Conservation (phyloP, 2,888 invertebrate species). For the Lasioglossum oenotherae region DNA sequence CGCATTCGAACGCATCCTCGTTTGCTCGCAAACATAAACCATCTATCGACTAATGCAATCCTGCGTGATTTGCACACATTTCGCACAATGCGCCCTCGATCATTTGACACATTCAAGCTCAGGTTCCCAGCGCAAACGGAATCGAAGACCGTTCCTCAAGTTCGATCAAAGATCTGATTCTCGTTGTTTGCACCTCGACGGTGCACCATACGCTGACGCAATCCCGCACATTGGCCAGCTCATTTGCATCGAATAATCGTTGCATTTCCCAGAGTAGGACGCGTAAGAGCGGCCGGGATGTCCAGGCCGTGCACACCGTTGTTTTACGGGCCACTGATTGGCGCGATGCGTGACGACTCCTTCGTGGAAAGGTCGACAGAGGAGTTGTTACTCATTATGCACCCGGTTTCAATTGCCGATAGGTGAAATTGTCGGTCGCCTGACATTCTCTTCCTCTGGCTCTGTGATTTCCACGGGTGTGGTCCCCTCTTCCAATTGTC, state of each 20-base stretch:
- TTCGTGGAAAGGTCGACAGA: slow-evolving; percentile 53
- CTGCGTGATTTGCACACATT: not conserved
- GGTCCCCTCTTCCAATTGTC: slow-evolving; percentile 14
- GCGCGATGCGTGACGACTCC: slow-evolving; percentile 52
- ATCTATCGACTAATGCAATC: not conserved
- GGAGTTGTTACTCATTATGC: slow-evolving; percentile 46
- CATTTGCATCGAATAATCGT: slow-evolving; percentile 73
- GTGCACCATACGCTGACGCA: slow-evolving; percentile 38
- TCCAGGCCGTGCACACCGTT: slow-evolving; percentile 35
- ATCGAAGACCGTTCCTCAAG: not conserved
- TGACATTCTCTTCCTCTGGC: slow-evolving; percentile 39
- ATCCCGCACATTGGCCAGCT: slow-evolving; percentile 50
- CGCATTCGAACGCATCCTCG: not conserved
- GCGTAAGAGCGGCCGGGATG: slow-evolving; percentile 49
- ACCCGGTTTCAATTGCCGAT: slow-evolving; percentile 43
- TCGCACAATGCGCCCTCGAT: not conserved
- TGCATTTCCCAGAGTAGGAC: slow-evolving; percentile 62
- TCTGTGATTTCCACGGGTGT: slow-evolving; percentile 40
- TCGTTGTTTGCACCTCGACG: slow-evolving; percentile 9
- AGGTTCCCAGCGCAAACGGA: not conserved
- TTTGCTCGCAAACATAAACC: not conserved
- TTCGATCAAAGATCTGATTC: slow-evolving; percentile 12
- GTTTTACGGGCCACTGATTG: slow-evolving; percentile 56
- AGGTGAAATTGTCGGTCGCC: slow-evolving; percentile 44
- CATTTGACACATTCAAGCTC: not conserved